Conservation (phyloP, 2,113 vertebrate species). For the Lamprologus lemairii region DNA sequence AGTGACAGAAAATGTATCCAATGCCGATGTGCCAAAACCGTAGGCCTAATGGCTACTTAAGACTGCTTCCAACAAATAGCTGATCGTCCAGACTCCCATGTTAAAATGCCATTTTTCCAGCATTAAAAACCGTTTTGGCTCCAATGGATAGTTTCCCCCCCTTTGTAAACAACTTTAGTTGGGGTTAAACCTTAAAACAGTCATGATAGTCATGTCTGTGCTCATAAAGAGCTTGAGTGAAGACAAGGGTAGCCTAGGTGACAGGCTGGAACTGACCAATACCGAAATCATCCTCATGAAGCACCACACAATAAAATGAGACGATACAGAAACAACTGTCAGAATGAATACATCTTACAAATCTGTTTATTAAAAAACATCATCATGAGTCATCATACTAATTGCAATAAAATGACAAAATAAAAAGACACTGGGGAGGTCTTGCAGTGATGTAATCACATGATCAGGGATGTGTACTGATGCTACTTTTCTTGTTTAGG, state of each 20-base stretch:
- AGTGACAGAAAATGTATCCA: neutral
- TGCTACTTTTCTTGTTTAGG: neutral
- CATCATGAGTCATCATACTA: constrained; percentile 24
- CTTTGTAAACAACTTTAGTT: fast-evolving
- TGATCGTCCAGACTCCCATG: neutral
- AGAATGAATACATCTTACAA: constrained; percentile 36
- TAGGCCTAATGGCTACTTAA: neutral
- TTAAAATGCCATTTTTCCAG: neutral
- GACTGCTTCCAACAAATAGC: neutral
- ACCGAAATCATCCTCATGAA: neutral
- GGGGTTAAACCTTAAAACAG: neutral
- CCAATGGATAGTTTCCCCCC: neutral
- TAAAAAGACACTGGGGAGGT: constrained; percentile 6
- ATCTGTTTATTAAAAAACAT: constrained; percentile 59
- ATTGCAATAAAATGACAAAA: constrained; percentile 11
- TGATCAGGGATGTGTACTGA: neutral
- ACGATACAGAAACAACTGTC: neutral
- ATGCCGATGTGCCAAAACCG: neutral
- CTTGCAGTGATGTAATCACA: neutral
- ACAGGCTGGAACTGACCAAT: neutral
- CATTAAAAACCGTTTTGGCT: neutral
- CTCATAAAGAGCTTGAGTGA: neutral
- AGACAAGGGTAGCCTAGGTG: neutral
- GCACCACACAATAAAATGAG: neutral
- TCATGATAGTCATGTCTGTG: fast-evolving